phyloP scores from a whole-genome alignment of 1,140 invertebrate genomes.

The Aphelinus certus region DNA sequence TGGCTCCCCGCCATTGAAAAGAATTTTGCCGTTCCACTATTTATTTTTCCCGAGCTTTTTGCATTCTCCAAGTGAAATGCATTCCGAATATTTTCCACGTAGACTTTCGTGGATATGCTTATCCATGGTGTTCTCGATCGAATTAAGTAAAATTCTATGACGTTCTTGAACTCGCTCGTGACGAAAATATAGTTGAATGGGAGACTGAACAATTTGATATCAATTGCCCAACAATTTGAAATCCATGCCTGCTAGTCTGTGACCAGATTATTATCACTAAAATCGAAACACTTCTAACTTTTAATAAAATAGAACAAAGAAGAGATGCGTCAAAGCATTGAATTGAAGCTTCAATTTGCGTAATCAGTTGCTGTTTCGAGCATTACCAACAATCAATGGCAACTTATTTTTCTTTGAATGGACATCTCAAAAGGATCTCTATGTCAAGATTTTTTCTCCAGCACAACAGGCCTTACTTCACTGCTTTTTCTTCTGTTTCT shows the following conservation, averaged over 20 bases:
- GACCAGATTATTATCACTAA: too few relatives aligned
- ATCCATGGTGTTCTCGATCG: too few relatives aligned
- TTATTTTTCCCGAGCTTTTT: background rate
- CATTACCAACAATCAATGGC: background rate
- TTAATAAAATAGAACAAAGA: background rate
- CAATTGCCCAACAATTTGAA: background rate
- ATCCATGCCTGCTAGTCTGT: too few relatives aligned
- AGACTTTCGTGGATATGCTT: too few relatives aligned
- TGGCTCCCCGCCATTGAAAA: conserved; percentile 29
- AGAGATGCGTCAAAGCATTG: background rate
- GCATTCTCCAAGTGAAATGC: too few relatives aligned
- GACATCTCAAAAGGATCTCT: conserved; percentile 12
- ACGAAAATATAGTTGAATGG: too few relatives aligned
- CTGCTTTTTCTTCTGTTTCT: background rate
- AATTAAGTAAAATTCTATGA: too few relatives aligned
- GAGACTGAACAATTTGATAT: background rate
- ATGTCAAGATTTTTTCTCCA: conserved; percentile 1
- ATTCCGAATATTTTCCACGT: background rate
- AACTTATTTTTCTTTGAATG: background rate
- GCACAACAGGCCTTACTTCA: conserved; percentile 12
- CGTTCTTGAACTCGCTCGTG: too few relatives aligned
- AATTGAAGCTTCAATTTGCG: background rate
- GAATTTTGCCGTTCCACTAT: conserved; percentile 5
- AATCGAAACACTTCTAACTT: background rate
- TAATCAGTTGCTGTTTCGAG: background rate